These are phyloP conservation scores for Bombus ignitus DNA, from an alignment of 1,140 invertebrate genomes.

Conservation along the genomic window DNA sequence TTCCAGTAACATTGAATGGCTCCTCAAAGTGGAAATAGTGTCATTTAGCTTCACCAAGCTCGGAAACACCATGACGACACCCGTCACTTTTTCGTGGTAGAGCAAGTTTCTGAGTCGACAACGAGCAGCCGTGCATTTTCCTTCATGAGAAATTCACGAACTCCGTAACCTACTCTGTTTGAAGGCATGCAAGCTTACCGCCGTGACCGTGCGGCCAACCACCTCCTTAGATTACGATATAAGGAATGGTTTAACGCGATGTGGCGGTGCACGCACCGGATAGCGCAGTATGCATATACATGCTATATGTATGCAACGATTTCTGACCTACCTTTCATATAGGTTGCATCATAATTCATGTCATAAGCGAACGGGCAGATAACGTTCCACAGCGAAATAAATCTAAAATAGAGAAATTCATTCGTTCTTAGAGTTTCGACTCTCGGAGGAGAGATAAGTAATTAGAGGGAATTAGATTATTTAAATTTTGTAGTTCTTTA, in stretches of 20 bases:
- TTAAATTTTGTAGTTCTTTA: too few relatives aligned
- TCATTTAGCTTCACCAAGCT: not conserved
- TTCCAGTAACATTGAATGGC: not conserved
- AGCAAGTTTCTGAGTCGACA: conserved; percentile 29
- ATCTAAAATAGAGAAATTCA: not conserved
- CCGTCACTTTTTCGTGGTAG: conserved; percentile 5
- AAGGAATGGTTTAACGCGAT: conserved; percentile 75
- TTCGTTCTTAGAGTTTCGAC: not conserved
- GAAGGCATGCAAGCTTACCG: conserved; percentile 71
- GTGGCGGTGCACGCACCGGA: conserved; percentile 73
- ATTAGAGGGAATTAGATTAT: too few relatives aligned
- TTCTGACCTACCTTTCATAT: conserved; percentile 63
- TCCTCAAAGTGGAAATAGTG: not conserved
- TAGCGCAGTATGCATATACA: conserved; percentile 50
- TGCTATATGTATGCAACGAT: conserved; percentile 16
- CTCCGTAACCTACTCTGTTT: conserved; percentile 73
- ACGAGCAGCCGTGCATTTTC: conserved; percentile 63
- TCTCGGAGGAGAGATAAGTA: not conserved
- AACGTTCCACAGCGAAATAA: not conserved
- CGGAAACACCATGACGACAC: not conserved
- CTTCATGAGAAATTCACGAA: conserved; percentile 78
- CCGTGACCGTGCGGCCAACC: conserved; percentile 71
- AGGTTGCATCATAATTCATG: conserved; percentile 5
- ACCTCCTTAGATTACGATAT: conserved; percentile 79
- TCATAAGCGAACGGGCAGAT: not conserved